phyloP scores from a whole-genome alignment of 2,888 invertebrate species.

The Ichneumoninae sp. region DNA sequence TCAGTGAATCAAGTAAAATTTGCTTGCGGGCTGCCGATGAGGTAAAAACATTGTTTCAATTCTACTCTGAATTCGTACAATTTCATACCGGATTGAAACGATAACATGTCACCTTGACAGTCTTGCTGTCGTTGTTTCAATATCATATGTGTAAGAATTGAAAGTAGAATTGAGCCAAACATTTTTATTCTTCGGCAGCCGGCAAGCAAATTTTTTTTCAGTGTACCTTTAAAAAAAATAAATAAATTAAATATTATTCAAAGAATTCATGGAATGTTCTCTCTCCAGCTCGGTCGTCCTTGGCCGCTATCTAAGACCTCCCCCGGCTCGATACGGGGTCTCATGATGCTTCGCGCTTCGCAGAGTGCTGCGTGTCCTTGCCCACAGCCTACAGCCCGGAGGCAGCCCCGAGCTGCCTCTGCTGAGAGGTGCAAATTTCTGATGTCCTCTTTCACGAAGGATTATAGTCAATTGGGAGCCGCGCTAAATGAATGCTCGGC shows the following conservation, averaged over 20 bases:
- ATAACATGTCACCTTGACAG: too few relatives aligned
- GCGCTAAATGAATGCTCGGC: conserved; percentile 26
- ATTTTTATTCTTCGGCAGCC: too few relatives aligned
- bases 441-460: not conserved
- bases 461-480: not conserved
- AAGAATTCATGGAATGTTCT: conserved; percentile 59
- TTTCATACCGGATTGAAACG: too few relatives aligned
- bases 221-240: too few relatives aligned
- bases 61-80: too few relatives aligned
- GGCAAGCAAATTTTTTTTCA: too few relatives aligned
- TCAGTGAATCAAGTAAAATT: too few relatives aligned
- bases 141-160: too few relatives aligned
- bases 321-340: conserved; percentile 67
- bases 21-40: too few relatives aligned
- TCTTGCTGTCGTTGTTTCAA: too few relatives aligned
- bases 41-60: too few relatives aligned
- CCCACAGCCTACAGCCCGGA: not conserved
- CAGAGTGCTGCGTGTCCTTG: conserved; percentile 39
- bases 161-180: too few relatives aligned
- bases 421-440: not conserved
- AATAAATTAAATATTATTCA: not conserved
- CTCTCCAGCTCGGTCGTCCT: conserved; percentile 60
- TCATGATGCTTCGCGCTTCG: conserved; percentile 44
- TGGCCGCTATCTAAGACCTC: conserved; percentile 69
- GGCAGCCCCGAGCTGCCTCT: conserved; percentile 8